Percentiles rank a stretch among this genome's conserved stretches.
Conservation (phyloP, 1,140 invertebrate genomes). For the Danaus melanippus region DNA sequence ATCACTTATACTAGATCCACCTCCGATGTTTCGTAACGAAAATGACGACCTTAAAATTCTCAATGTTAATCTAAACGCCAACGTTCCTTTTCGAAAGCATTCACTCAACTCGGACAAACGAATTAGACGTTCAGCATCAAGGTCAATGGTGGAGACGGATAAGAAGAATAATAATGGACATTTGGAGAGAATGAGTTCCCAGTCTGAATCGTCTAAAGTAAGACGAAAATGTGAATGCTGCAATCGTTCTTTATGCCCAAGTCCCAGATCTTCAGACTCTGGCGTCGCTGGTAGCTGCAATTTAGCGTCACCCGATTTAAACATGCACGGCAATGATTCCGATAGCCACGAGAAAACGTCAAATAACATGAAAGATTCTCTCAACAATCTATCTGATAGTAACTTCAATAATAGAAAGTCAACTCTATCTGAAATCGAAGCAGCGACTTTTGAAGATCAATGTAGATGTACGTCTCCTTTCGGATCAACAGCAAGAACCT, state of each 20-base stretch:
- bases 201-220: constrained; percentile 43
- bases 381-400: constrained; percentile 35
- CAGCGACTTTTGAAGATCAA: constrained; percentile 78
- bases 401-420: constrained; percentile 50
- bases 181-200: constrained; percentile 57
- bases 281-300: constrained; percentile 87
- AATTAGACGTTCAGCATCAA: constrained; percentile 57
- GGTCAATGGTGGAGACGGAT: constrained; percentile 60
- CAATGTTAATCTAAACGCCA: constrained; percentile 55
- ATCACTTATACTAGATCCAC: constrained; percentile 71
- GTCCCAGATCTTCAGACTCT: constrained; percentile 83
- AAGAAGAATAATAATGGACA: constrained; percentile 39
- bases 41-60: constrained; percentile 60
- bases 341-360: constrained; percentile 45
- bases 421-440: constrained; percentile 75
- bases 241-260: constrained; percentile 73
- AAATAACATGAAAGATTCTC: constrained; percentile 31
- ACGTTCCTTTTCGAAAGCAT: constrained; percentile 64
- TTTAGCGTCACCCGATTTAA: constrained; percentile 77
- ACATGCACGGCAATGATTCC: constrained; percentile 54
- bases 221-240: constrained; percentile 73
- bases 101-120: constrained; percentile 68
- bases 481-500: constrained; percentile 78
- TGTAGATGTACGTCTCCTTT: constrained; percentile 82
- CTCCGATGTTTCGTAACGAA: constrained; percentile 71